Percentiles rank a stretch among this genome's conserved stretches.
Conservation (phyloP, 2,113 vertebrate genomes). For the Etheostoma spectabile region DNA sequence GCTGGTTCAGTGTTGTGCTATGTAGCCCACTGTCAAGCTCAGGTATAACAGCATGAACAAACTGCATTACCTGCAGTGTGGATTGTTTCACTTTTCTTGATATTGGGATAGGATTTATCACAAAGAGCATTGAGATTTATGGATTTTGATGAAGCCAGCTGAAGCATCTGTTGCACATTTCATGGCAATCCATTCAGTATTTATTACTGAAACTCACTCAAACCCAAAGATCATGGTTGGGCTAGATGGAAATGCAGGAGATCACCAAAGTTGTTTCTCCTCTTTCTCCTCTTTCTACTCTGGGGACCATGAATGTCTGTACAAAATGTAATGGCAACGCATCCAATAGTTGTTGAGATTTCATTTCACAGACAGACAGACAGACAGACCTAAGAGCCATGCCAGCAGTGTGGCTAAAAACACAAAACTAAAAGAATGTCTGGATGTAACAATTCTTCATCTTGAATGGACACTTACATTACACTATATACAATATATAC, state of each 20-base stretch:
- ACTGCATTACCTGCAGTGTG: not conserved
- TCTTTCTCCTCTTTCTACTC: not conserved
- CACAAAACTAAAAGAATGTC: not conserved
- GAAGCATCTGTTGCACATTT: not conserved
- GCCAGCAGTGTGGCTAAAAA: not conserved
- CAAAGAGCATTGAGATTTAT: not conserved
- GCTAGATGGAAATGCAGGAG: not conserved
- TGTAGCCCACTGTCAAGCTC: not conserved
- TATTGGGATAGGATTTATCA: accelerated
- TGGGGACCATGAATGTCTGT: not conserved
- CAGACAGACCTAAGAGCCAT: not conserved
- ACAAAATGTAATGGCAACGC: not conserved
- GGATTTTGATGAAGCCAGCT: not conserved
- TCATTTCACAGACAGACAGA: not conserved
- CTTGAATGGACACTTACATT: not conserved
- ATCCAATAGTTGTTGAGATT: not conserved
- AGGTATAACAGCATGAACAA: not conserved
- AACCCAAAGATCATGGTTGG: not conserved
- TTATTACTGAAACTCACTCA: not conserved
- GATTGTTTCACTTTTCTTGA: not conserved
- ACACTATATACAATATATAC: not conserved
- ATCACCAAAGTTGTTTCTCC: not conserved
- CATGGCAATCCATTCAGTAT: not conserved
- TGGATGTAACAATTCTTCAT: not conserved
- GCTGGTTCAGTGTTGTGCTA: not conserved